Evolutionary conservation across 2,888 invertebrate genomes (phyloP), one percentile per base, ranked within the genome.

Genomic region (Dichetophora obliterata): DNA sequence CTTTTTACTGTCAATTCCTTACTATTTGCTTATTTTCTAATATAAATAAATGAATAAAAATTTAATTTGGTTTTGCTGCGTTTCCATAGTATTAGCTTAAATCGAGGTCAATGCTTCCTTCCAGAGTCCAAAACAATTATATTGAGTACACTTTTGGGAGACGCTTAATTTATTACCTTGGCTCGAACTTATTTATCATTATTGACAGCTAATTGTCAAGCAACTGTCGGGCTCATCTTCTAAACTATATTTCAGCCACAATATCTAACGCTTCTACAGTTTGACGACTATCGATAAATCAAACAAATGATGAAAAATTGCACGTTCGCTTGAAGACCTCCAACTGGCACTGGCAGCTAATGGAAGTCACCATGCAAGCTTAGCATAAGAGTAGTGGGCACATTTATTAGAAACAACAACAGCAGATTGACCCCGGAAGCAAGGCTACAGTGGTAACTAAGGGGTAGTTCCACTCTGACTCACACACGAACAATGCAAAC

Each of bases 271-370:
- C 57, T 73, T 68, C n/a, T n/a, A 24, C 65, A 22, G 43, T 83
- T 82, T 83, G 83, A 84, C 83, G 80, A 77, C 50, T 24, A 24
- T 37, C 76, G 75, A 83, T 85, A 80, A 81, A 82, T 85, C 84
- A 83, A 81, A 70, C 70, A 78, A 75, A 81, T 81, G 81, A 78
- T 83, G 82, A 83, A 81, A 83, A 83, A 83, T 83, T 79, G 79
- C 80, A 78, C 65, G 75, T 14, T 48, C 6, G n/a, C 54, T 34
- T 22, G 68, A 57, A 19, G 34, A 37, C 69, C 69, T n/a, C n/a
- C 69, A 54, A 70, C 54, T 48, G 66, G 43, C 43, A 24, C 31
- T 8, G 52, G 22, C 66, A 22, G 19, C 70, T 70, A 70, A 70
- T 70, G 70, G 27, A 34, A 70, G 57, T 70, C 34, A 70, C 70